A percentile compares a stretch with the other conserved stretches of the same genome.
Evolutionary conservation across 1,140 invertebrate species (phyloP).

Genomic region (Eriosoma lanigerum): DNA sequence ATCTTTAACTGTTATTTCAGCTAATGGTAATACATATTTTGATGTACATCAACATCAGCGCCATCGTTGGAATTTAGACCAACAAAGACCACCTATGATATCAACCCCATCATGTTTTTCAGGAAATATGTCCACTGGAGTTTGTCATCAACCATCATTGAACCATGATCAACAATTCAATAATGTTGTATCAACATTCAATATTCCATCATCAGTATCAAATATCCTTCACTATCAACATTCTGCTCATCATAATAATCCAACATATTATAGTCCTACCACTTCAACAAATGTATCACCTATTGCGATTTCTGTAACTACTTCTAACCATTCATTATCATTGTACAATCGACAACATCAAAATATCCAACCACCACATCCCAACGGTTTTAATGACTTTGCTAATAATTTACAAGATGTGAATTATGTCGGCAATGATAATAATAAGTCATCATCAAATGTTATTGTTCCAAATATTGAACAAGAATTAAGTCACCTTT

Average conservation of each 20-base stretch:
- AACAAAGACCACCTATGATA: conserved; percentile 5
- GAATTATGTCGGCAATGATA: not conserved
- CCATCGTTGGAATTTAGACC: conserved; percentile 24
- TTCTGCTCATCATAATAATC: conserved; percentile 18
- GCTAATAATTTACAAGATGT: not conserved
- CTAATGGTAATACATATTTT: conserved; percentile 15
- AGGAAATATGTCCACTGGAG: not conserved
- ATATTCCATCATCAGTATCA: not conserved
- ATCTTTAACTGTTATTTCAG: conserved; percentile 21
- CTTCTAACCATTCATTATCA: not conserved
- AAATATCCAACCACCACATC: not conserved
- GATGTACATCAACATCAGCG: conserved; percentile 14
- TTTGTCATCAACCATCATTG: conserved; percentile 6
- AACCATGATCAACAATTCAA: not conserved
- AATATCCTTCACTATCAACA: not conserved
- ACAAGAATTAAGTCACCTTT: conserved; percentile 77
- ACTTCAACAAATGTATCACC: not conserved
- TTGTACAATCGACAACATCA: not conserved
- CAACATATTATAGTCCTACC: conserved; percentile 6
- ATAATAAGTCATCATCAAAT: conserved; percentile 58
- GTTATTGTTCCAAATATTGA: conserved; percentile 83
- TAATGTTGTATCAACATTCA: conserved; percentile 1
- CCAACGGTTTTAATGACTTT: not conserved
- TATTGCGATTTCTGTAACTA: not conserved
- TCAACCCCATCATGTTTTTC: conserved; percentile 31